Evolutionary conservation across 1,140 invertebrate genomes (phyloP), one percentile per base, ranked within the genome.

Genomic region (Lutraria rhynchaena): DNA sequence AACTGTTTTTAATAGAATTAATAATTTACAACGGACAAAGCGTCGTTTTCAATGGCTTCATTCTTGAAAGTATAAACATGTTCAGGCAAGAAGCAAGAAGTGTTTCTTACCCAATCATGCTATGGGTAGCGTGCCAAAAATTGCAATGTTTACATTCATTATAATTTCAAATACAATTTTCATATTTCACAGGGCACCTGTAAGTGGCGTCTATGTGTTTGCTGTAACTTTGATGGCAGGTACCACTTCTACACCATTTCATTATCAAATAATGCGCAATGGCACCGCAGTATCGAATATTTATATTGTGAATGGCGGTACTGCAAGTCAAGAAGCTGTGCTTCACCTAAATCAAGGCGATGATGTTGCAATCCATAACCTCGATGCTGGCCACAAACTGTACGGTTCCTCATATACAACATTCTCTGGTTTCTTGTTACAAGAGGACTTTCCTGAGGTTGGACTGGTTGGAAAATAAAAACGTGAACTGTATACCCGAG

Each of bases 281-380:
- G 29, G 31, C 3, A 11, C 22, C 15, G 7, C 9, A 9, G 33
- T 37, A 19, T 44, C 37, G 11, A 63, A 19, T 63, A 35, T 63
- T 35, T 63, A 63, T 35, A 35, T 37, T 22, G 3, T 35, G 24
- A 37, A 13, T n/a, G 17, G 33, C 5, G 60, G 37, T 17, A 63
- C 60, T 13, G 37, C 13, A n/a, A 37, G 33, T 37, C 60, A 63
- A 24, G 37, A 35, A 63, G 60, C 31, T 15, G 60, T 63, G 2
- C 60, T 63, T 35, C 60, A 63, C 31, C 37, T 63, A 19, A 63
- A 63, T n/a, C 31, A 63, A 63, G 60, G 60, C 7, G 60, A 63
- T n/a, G 33, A 63, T 63, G 60, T 63, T 37, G 33, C 60, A n/a
- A 63, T 63, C 17, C 31, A 44, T n/a, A 63, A 63, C 24, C 13